phyloP scores from a whole-genome alignment of 2,797 vertebrate genomes.

The Periophthalmus magnuspinnatus region DNA sequence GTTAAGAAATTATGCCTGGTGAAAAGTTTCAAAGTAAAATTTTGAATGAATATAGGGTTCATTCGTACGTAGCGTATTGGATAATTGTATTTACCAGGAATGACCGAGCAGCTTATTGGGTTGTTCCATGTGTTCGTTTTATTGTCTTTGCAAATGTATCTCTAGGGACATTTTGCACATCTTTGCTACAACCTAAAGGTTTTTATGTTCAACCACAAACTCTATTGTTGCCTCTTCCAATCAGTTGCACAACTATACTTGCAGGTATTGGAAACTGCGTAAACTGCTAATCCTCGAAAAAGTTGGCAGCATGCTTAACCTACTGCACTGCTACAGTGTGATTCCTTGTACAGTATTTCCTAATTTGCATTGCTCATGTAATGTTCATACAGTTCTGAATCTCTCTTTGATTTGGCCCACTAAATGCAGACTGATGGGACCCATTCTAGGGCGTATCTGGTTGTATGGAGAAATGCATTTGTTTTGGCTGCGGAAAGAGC shows the following conservation, averaged over 20 bases:
- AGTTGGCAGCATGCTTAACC: not conserved
- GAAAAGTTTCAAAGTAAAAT: not conserved
- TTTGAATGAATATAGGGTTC: not conserved
- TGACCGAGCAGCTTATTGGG: no score
- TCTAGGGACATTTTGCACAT: no score
- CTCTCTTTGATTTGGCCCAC: not conserved
- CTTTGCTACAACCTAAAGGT: no score
- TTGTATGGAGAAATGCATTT: slow-evolving; percentile 4
- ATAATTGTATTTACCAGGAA: no score
- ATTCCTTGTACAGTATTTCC: not conserved
- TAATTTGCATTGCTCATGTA: not conserved
- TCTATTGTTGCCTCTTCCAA: no score
- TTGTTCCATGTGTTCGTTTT: no score
- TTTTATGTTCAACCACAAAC: no score
- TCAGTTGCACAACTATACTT: no score
- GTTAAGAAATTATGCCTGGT: not conserved
- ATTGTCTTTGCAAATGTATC: no score
- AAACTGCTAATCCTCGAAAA: not conserved
- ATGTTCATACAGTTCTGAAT: not conserved
- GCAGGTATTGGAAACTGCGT: no score
- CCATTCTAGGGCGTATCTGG: not conserved
- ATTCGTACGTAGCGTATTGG: no score
- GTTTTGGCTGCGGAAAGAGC: not conserved
- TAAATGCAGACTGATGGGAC: not conserved
- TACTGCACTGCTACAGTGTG: not conserved